These are phyloP conservation scores for Strigamia crassipes DNA, from an alignment of 2,888 invertebrate genomes.

Conservation along the genomic window DNA sequence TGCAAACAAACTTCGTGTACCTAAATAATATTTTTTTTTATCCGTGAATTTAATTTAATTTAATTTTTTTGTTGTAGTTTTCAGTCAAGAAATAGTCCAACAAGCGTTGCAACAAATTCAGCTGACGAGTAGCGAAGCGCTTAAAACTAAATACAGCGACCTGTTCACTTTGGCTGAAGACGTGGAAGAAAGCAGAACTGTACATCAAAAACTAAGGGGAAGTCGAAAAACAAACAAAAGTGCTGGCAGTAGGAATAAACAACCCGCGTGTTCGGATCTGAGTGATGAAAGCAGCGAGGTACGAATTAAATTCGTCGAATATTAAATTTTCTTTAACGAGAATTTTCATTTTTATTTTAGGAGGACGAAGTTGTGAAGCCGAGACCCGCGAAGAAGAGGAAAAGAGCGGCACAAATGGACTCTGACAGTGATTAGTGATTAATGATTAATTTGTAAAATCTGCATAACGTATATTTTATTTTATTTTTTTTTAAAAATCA, in stretches of 20 bases:
- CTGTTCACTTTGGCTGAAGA: constrained; percentile 88
- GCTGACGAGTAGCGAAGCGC: constrained; percentile 82
- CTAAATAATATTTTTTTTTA: constrained; percentile 44
- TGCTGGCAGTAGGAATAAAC: constrained; percentile 58
- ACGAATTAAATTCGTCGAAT: not conserved
- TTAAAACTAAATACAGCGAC: constrained; percentile 88
- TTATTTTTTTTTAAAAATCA: not conserved
- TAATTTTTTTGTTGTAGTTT: constrained; percentile 63
- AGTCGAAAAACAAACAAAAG: constrained; percentile 48
- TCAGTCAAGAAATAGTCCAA: constrained; percentile 88
- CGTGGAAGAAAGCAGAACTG: constrained; percentile 66
- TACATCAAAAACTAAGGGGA: constrained; percentile 53
- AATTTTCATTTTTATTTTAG: not conserved
- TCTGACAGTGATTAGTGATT: constrained; percentile 80
- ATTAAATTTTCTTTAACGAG: not conserved
- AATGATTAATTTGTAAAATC: not conserved
- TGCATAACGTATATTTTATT: no score
- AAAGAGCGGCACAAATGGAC: constrained; percentile 73
- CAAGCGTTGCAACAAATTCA: constrained; percentile 86
- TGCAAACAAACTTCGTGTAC: constrained; percentile 61
- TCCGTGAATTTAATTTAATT: not conserved
- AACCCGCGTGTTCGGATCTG: constrained; percentile 68
- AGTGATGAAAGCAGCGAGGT: constrained; percentile 71
- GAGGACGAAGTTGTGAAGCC: constrained; percentile 90
- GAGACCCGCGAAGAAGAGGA: constrained; percentile 87